phyloP scores from a whole-genome alignment of 2,113 vertebrate genomes.

The Dendropsophus ebraccatus region DNA sequence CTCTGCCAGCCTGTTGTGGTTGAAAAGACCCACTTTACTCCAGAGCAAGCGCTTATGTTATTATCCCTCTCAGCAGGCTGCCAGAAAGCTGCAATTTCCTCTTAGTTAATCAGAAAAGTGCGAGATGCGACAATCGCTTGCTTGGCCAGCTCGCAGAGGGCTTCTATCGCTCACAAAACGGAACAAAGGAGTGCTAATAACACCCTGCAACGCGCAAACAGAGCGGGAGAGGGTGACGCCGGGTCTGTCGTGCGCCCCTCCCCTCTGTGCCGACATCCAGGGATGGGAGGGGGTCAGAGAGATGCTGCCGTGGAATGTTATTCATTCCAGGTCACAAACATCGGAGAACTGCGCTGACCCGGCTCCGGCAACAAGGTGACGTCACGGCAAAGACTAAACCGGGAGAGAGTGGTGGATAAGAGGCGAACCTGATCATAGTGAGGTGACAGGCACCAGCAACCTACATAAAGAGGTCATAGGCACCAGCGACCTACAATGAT shows the following conservation, averaged over 20 bases:
- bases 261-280: background rate
- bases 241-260: conserved; percentile 24
- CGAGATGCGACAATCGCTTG: conserved; percentile 75
- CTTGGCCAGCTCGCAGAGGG: conserved; percentile 74
- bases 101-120: conserved; percentile 74
- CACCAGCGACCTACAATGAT: background rate
- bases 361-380: background rate
- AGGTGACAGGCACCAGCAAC: background rate
- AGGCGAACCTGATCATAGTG: background rate
- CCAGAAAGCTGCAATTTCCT: conserved; percentile 66
- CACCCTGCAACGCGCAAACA: conserved; percentile 66
- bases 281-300: background rate
- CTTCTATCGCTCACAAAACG: conserved; percentile 69
- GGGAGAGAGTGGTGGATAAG: background rate
- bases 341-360: background rate
- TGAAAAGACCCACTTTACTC: conserved; percentile 66
- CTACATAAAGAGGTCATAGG: background rate
- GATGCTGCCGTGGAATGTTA: background rate
- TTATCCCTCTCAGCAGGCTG: conserved; percentile 65
- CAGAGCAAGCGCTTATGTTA: conserved; percentile 64
- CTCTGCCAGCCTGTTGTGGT: conserved; percentile 60
- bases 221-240: conserved; percentile 65
- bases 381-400: background rate
- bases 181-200: conserved; percentile 77
- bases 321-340: conserved; percentile 4